phyloP scores from a whole-genome alignment of 2,797 vertebrate species.

The Eptatretus atami region DNA sequence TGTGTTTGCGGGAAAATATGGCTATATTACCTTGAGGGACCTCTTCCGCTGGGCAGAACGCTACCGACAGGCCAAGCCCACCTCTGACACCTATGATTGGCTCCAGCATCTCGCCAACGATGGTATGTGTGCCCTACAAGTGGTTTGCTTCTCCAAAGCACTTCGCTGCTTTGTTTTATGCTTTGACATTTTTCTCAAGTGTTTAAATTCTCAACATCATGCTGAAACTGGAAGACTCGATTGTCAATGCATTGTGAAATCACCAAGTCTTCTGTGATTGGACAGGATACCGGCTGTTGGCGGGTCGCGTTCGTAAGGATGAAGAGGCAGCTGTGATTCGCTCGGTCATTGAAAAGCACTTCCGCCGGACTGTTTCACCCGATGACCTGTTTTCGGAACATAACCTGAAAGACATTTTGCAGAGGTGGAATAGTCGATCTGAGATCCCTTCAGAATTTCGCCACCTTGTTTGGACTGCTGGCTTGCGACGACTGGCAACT shows the following conservation, averaged over 20 bases:
- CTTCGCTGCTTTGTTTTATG: too few relatives aligned
- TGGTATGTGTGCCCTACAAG: slow-evolving; percentile 18
- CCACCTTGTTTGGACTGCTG: slow-evolving; percentile 56
- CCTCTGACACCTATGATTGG: slow-evolving; percentile 41
- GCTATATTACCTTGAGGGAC: slow-evolving; percentile 74
- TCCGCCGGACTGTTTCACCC: slow-evolving; percentile 42
- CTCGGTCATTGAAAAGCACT: slow-evolving; percentile 52
- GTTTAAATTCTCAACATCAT: too few relatives aligned
- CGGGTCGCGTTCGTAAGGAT: slow-evolving; percentile 56
- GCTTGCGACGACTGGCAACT: slow-evolving; percentile 44
- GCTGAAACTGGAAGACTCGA: too few relatives aligned
- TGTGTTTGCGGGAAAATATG: slow-evolving; percentile 83
- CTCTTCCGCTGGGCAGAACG: slow-evolving; percentile 87
- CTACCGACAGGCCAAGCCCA: slow-evolving; percentile 43
- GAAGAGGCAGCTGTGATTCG: slow-evolving; percentile 46
- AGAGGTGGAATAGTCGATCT: slow-evolving; percentile 25
- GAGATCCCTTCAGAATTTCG: slow-evolving; percentile 36
- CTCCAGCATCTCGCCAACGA: slow-evolving; percentile 69
- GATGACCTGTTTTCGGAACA: slow-evolving; percentile 39
- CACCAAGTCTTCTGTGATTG: too few relatives aligned
- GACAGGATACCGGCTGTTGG: slow-evolving; percentile 69
- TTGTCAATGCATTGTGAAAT: too few relatives aligned
- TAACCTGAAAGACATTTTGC: slow-evolving; percentile 32
- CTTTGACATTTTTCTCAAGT: too few relatives aligned
- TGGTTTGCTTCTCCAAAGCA: background rate